These are phyloP conservation scores for Lithobius niger DNA, from an alignment of 1,140 invertebrate genomes.

Conservation along the genomic window DNA sequence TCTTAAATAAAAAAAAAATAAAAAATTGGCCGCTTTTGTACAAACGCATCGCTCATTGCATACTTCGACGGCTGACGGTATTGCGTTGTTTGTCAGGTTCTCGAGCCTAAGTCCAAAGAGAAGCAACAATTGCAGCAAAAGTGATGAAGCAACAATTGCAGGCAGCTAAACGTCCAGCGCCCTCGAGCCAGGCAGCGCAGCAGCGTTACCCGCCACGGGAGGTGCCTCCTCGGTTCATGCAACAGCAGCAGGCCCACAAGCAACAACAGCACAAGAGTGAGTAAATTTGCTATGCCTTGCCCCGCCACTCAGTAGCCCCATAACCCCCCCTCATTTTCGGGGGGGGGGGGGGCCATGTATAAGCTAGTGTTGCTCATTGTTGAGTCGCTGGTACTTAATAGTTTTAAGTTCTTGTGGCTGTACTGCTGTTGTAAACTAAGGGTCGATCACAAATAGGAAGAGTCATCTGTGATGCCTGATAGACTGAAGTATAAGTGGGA, in stretches of 20 bases:
- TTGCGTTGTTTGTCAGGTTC: neutral
- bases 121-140: too few relatives aligned
- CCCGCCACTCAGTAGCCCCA: too few relatives aligned
- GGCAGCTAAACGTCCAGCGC: conserved; percentile 13
- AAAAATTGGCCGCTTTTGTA: neutral
- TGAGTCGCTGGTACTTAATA: too few relatives aligned
- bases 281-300: neutral
- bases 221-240: conserved; percentile 16
- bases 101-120: conserved; percentile 1
- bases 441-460: too few relatives aligned
- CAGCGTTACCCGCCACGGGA: conserved; percentile 12
- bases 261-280: conserved; percentile 8
- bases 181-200: conserved; percentile 8
- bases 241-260: conserved; percentile 12
- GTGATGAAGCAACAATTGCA: conserved; percentile 13
- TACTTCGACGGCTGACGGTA: neutral
- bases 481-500: too few relatives aligned
- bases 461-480: too few relatives aligned
- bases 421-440: too few relatives aligned
- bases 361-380: too few relatives aligned
- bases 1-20: neutral
- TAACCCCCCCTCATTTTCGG: too few relatives aligned
- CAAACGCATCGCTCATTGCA: neutral
- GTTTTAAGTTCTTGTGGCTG: too few relatives aligned
- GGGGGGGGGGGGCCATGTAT: too few relatives aligned